Base-by-base conservation (phyloP, 2,113 vertebrate genomes). In the Harpagus bidentatus region DNA sequence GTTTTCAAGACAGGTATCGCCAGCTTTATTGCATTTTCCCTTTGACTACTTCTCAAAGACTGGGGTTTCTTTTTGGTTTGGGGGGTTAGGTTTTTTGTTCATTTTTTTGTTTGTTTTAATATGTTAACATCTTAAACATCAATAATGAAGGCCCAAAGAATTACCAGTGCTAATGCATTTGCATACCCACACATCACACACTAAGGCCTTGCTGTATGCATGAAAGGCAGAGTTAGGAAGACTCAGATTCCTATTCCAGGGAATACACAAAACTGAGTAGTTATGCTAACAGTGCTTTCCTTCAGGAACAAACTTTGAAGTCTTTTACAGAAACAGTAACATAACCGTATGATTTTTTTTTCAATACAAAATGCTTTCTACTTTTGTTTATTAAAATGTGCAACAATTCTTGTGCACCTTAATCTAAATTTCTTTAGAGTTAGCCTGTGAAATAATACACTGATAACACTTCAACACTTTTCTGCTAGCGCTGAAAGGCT, bases 71-170 rank as follows among this genome's bases (percentile, higher is more conserved):
- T 58, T 32, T 34, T 29, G 16, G 17, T 62, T 8, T 10, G 1
- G 1, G 13, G 11, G 2, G 2, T 8, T 31, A 13, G 3, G 16
- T 10, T 28, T 10, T 63, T 40, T 6, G 40, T 55, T 16, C 14
- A 18, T 31, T 8, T 34, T 21, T 52, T 52, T 34, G 15, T 65
- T 89, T 50, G 16, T 72, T 56, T 55, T 74, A 89, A n/a, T 45
- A 69, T 8, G 2, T 71, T 59, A 73, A 25, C 13, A 65, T 43
- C 32, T 83, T 66, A 58, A 90, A 62, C 14, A 65, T 22, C 21
- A 77, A 17, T 14, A 84, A 31, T 5, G 7, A 81, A 83, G 25
- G 23, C 36, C n/a, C 21, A 55, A 80, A 62, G 28, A 65, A 58
- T n/a, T 73, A 45, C 2, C n/a, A 66, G 28, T 20, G 15, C 21